phyloP scores from a whole-genome alignment of 1,140 invertebrate species.

The Apis dorsata region DNA sequence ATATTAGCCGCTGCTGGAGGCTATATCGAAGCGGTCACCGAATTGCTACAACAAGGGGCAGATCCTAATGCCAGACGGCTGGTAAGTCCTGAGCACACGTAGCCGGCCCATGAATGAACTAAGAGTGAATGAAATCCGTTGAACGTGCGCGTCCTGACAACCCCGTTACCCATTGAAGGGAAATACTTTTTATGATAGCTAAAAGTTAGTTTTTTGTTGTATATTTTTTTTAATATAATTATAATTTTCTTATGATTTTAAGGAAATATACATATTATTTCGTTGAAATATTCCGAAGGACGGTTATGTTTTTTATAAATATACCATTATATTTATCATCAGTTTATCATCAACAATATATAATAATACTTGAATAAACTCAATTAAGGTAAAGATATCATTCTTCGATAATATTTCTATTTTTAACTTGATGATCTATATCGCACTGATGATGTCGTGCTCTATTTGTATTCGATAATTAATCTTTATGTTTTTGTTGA shows the following conservation, averaged over 20 bases:
- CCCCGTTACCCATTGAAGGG: conserved; percentile 28
- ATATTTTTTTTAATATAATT: background rate
- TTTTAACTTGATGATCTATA: conserved; percentile 7
- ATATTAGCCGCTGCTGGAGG: conserved; percentile 94
- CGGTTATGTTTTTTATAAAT: background rate
- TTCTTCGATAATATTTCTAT: background rate
- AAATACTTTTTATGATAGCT: background rate
- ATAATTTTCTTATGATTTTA: background rate
- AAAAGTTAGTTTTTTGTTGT: background rate
- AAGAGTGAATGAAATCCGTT: conserved; percentile 39
- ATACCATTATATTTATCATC: background rate
- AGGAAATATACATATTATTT: background rate
- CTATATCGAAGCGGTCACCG: conserved; percentile 91
- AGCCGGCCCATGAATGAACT: conserved; percentile 39
- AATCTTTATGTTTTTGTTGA: background rate
- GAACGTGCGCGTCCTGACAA: conserved; percentile 38
- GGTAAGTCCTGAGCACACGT: conserved; percentile 80
- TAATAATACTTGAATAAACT: background rate
- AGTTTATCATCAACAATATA: too few species aligned
- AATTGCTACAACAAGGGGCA: conserved; percentile 93
- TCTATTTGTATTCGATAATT: background rate
- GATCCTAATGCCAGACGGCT: conserved; percentile 90
- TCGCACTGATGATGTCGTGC: background rate
- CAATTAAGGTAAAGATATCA: background rate
- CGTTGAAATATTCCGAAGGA: background rate